Base-by-base conservation (phyloP, 1,140 invertebrate species). In the Anastatus disparis region DNA sequence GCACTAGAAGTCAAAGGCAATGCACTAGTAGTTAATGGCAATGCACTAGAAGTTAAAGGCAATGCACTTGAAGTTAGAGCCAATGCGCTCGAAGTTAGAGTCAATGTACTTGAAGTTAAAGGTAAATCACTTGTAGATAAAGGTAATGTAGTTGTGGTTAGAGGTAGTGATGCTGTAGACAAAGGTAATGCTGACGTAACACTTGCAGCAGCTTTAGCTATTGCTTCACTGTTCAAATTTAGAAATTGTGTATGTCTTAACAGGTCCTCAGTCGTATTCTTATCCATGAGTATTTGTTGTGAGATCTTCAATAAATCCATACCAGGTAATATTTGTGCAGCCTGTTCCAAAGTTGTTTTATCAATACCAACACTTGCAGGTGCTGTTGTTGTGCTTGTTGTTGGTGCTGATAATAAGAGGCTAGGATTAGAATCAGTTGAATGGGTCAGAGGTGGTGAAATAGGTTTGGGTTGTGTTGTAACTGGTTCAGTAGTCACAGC, bases 271-370 rank as follows among this genome's bases (percentile, higher is more conserved):
- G 66, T 72, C 9, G 56, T 62, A 3, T 67, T 40, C 8, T 67
- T 62, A 7, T 72, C 70, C 35, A 71, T 42, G 8, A 66, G 46
- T 52, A 66, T 65, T 31, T 66, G 70, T 24, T 71, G 62, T 10
- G 70, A 59, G n/a, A 71, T 56, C 38, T 65, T 66, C 0, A 65
- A 26, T 24, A 70, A 56, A 9, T 70, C 68, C 59, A 70, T 46
- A 2, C 52, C 42, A 10, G 68, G 50, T n/a, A 58, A 8, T 3
- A 50, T 46, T 20, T 56, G 9, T 6, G 59, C 40, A 0, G 59
- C 50, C 13, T 70, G 48, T 3, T 63, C 59, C 6, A 55, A 15
- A 15, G 48, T 46, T 3, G 56, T 10, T 0, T 27, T 3, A 26
- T 61, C 66, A 24, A 61, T 58, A 12, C 52, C 17, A 2, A 55